Evolutionary conservation across 2,113 vertebrate species (phyloP), one percentile per base, ranked within the genome.

Genomic region (Plestiodon gilberti): DNA sequence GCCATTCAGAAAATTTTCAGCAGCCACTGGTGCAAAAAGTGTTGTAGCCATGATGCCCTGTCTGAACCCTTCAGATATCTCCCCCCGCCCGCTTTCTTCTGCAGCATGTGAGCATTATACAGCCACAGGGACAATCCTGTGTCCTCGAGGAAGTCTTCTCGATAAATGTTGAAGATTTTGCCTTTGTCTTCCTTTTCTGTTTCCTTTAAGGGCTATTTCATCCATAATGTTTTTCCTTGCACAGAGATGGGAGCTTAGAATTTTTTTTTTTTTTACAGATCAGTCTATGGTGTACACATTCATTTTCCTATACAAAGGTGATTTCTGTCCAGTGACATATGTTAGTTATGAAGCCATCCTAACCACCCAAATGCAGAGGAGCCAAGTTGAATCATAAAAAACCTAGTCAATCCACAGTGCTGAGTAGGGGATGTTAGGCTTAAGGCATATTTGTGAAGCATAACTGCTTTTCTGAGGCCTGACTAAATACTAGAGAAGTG

Each of bases 141-240:
- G 70, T 38, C 35, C 33, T 33, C 17, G 2, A 69, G n/a, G 8
- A 69, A 70, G 33, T 70, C 4, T 2, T 30, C 11, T 67, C n/a
- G 11, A n/a, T 30, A 5, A n/a, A 69, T 33, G 2, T 38, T 17
- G 18, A 35, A 38, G 35, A 71, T 22, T 18, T 70, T 71, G 70
- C 33, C 18, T 22, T 71, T 20, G 17, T 33, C 38, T 71, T 48
- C 35, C 70, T 22, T 71, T 71, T 38, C 15, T 33, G n/a, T 71
- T 38, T 71, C 70, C 70, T 71, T 71, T 71, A 35, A 57, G 4
- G 70, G 6, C 38, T 6, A 22, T 67, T 30, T 81, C n/a, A 48
- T 38, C 23, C 11, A 38, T 23, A 35, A 35, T 2, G 62, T 89
- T 43, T 92, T 88, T 89, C 84, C 82, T 84, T 70, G 18, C 35